Base-by-base conservation (phyloP, 2,888 invertebrate species). In the Chydorus sphaericus region DNA sequence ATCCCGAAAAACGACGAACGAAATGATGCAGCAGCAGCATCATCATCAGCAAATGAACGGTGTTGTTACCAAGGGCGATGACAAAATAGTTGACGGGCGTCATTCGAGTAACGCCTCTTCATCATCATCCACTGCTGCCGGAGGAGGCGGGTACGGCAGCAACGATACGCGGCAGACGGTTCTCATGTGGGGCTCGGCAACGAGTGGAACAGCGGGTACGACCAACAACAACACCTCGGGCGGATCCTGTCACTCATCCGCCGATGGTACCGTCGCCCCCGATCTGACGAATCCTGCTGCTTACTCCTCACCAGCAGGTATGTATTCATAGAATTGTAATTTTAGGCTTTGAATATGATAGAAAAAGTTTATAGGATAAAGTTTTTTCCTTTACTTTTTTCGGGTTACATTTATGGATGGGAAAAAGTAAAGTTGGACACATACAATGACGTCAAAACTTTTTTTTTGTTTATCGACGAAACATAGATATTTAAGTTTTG, bases 161-260 rank as follows among this genome's bases (percentile, higher is more conserved):
- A 72, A 77, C 55, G 81, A 80, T 64, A 74, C 80, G 61, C 75
- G 92, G 48, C 91, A 92, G 71, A 92, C 91, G 11, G 92, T 91
- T 55, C 77, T 92, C 44, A 91, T 92, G 91, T 92, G 91, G 91
- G 91, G 90, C 8, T 65, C 67, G 16, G 30, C 57, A 11, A 28
- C 44, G 2, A 20, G 23, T 4, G 18, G 48, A 16, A 48, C 54
- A n/a, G 26, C 18, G 26, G n/a, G 14, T 10, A 23, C 50, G 65
- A 67, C 37, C 67, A 68, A 33, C 67, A 50, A 62, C 55, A 56
- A 67, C 39, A 14, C 57, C 66, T 68, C 14, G 66, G 66, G 48
- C 65, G 67, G 30, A 65, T 66, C 33, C 65, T 66, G 55, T 14
- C 33, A 33, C 33, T 23, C 44, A 23, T 26, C 68, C 68, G 58